A percentile compares a stretch with the other conserved stretches of the same genome.
phyloP scores from a whole-genome alignment of 2,888 invertebrate genomes.

The Gibbula magus region DNA sequence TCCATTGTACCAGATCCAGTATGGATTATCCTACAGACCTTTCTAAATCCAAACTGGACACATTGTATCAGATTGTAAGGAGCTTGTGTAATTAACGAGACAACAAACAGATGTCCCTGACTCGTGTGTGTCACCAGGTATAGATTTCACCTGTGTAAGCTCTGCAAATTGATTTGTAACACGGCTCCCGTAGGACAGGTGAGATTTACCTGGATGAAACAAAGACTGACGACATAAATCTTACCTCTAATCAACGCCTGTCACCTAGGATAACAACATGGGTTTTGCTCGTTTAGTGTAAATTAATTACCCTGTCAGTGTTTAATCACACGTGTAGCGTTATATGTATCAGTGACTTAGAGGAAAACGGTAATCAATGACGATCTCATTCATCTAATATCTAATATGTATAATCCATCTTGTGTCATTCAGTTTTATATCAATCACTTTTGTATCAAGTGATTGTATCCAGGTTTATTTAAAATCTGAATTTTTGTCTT shows the following conservation, averaged over 20 bases:
- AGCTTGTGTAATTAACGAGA: not conserved
- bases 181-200: not conserved
- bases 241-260: not conserved
- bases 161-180: not conserved
- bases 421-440: too few species aligned
- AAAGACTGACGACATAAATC: not conserved
- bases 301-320: not conserved
- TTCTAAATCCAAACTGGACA: too few species aligned
- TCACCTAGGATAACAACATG: not conserved
- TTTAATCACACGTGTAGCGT: not conserved
- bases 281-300: constrained; percentile 1
- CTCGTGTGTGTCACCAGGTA: not conserved
- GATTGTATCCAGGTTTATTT: too few species aligned
- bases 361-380: too few species aligned
- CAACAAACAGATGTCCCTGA: not conserved
- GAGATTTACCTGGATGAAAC: not conserved
- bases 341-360: too few species aligned
- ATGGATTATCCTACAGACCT: too few species aligned
- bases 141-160: not conserved
- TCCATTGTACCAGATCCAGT: too few species aligned
- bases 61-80: too few species aligned
- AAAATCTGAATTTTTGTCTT: too few species aligned
- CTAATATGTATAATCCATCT: too few species aligned
- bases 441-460: too few species aligned
- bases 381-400: too few species aligned